These are phyloP conservation scores for Pollenia angustigena DNA, from an alignment of 2,888 invertebrate species.

Conservation along the genomic window DNA sequence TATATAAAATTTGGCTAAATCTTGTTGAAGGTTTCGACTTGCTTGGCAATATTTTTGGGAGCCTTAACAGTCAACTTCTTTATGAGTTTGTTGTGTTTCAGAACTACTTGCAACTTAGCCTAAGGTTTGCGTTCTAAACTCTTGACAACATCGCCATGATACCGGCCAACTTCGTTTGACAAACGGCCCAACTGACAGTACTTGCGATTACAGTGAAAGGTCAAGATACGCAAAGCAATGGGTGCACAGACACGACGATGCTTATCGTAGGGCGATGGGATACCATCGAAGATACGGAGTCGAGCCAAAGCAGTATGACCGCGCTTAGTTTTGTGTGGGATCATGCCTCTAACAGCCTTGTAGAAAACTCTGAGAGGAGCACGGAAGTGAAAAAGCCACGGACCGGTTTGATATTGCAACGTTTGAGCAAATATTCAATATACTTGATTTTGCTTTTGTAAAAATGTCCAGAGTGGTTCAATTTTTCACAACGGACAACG, in stretches of 20 bases:
- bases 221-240: constrained; percentile 96
- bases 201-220: constrained; percentile 98
- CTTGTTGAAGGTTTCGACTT: constrained; percentile 92
- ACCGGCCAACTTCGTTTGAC: constrained; percentile 99
- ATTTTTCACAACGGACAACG: constrained; percentile 97
- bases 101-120: constrained; percentile 87
- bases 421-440: constrained; percentile 97
- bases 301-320: constrained; percentile 94
- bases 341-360: constrained; percentile 98
- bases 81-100: constrained; percentile 84
- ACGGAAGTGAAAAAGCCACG: constrained; percentile 99
- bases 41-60: constrained; percentile 91
- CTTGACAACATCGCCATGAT: constrained; percentile 98
- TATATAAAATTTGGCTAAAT: constrained; percentile 82
- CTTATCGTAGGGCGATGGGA: constrained; percentile 98
- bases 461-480: constrained; percentile 99
- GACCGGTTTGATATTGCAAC: constrained; percentile 99
- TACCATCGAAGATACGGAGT: constrained; percentile 97
- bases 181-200: constrained; percentile 98
- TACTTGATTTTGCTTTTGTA: constrained; percentile 98
- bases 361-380: constrained; percentile 98
- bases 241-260: constrained; percentile 98
- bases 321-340: too few species aligned
- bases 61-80: constrained; percentile 95
- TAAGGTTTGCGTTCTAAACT: constrained; percentile 97